Conservation (phyloP, 2,888 invertebrate genomes). For the Hipparchia semele region DNA sequence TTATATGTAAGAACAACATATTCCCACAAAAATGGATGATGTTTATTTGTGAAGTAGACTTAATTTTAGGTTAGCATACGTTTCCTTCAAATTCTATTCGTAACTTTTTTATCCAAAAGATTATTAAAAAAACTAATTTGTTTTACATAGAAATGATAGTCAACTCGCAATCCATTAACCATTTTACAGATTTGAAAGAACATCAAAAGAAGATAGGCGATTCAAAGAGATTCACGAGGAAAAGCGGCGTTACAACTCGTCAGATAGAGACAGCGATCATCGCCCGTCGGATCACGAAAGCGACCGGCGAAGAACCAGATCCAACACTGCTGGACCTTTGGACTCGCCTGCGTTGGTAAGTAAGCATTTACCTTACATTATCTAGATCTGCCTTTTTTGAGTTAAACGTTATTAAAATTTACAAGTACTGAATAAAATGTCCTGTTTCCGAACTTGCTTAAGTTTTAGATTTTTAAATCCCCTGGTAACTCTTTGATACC, state of each 20-base stretch:
- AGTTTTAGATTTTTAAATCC: no score
- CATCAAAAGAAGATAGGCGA: slow-evolving; percentile 62
- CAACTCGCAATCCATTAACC: background rate
- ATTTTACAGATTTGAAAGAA: slow-evolving; percentile 57
- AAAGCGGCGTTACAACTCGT: slow-evolving; percentile 84
- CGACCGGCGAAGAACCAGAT: slow-evolving; percentile 61
- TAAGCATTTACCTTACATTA: slow-evolving; percentile 24
- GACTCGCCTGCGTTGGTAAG: slow-evolving; percentile 77
- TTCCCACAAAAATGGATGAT: background rate
- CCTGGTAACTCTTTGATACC: no score
- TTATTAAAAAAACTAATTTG: background rate
- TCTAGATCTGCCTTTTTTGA: no score
- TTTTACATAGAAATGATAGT: background rate
- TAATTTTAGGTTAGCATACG: background rate
- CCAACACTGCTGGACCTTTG: slow-evolving; percentile 64
- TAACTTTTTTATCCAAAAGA: background rate
- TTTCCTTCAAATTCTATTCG: background rate
- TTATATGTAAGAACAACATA: no score
- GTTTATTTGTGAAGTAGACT: background rate
- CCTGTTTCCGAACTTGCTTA: no score
- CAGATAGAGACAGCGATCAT: slow-evolving; percentile 78
- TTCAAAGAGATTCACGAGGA: slow-evolving; percentile 57
- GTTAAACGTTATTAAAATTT: no score
- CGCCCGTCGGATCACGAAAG: slow-evolving; percentile 69
- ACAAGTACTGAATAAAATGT: no score